Evolutionary conservation across 2,888 invertebrate species (phyloP), one percentile per base, ranked within the genome.

Genomic region (Synergus umbraculus): DNA sequence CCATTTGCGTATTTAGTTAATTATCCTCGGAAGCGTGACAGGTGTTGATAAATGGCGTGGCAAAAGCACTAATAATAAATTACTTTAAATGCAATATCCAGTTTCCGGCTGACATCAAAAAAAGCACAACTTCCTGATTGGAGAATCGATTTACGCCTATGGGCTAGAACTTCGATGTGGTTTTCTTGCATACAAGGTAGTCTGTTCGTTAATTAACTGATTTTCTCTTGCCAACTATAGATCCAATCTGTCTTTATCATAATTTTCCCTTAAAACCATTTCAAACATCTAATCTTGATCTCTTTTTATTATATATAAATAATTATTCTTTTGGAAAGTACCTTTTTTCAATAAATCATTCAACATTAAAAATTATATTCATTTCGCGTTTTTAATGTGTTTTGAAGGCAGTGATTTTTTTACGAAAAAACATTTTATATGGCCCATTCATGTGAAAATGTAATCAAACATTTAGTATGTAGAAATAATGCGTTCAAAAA

Each of bases 121-220:
- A 73, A 73, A 73, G 54, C 73, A 73, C 54, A 73, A 73, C 73
- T 73, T 73, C 37, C 54, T 73, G 73, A 73, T 73, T 73, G 73
- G 73, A 73, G 54, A 37, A 73, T 73, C 73, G 54, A 73, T 73
- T 73, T 73, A 73, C 54, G 73, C 73, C 54, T 73, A 54, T 73
- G 73, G 73, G 69, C 54, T 54, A 54, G n/a, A 67, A 54, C 49
- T 54, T 73, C 37, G 29, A n/a, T 49, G 54, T 54, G 12, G 54
- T n/a, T 54, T 54, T 73, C 73, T 73, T 73, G 37, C 37, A 8
- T 37, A 73, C 41, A 73, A 54, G 54, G 54, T 73, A 10, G 37
- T 37, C 15, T 41, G 54, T 73, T 73, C 73, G 54, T 37, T 73
- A 73, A 73, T 73, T 73, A 73, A 73, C 73, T 73, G 54, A 54